These are phyloP conservation scores for Hydrozoanthus gracilis DNA, from an alignment of 92 coral and sea anemone genomes.

Conservation along the genomic window DNA sequence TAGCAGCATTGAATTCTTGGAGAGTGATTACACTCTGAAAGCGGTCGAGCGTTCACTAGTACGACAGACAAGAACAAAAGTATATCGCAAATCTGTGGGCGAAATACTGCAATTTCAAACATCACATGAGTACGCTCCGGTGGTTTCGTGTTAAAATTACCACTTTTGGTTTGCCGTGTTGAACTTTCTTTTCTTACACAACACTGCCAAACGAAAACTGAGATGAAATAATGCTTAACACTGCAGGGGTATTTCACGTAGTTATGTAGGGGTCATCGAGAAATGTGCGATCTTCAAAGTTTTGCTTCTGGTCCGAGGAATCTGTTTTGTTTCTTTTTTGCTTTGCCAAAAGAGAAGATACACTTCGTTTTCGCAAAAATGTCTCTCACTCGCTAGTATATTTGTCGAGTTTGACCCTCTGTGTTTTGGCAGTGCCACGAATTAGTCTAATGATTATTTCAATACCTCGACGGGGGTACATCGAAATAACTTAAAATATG, in stretches of 20 bases:
- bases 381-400: slow-evolving; percentile 21
- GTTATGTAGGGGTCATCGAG: neutral
- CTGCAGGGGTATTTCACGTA: slow-evolving; percentile 35
- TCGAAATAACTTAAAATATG: slow-evolving; percentile 41
- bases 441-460: slow-evolving; percentile 20
- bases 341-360: neutral
- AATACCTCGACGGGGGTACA: slow-evolving; percentile 40
- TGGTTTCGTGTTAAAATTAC: slow-evolving; percentile 15
- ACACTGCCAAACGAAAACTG: slow-evolving; percentile 18
- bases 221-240: neutral
- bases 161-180: neutral
- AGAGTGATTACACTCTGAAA: slow-evolving; percentile 12
- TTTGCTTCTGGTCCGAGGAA: neutral
- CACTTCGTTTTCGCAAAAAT: neutral
- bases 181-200: slow-evolving; percentile 11
- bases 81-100: slow-evolving; percentile 21
- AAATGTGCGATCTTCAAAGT: slow-evolving; percentile 5
- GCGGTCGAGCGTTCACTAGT: slow-evolving; percentile 29
- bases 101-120: slow-evolving; percentile 7
- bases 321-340: neutral
- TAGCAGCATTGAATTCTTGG: neutral
- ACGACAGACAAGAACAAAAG: neutral
- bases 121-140: slow-evolving; percentile 9
- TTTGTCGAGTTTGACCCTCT: slow-evolving; percentile 4
- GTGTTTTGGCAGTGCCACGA: slow-evolving; percentile 20